A percentile compares a stretch with the other conserved stretches of the same genome.
Conservation (phyloP, 2,797 vertebrate genomes). For the Tenualosa ilisha region DNA sequence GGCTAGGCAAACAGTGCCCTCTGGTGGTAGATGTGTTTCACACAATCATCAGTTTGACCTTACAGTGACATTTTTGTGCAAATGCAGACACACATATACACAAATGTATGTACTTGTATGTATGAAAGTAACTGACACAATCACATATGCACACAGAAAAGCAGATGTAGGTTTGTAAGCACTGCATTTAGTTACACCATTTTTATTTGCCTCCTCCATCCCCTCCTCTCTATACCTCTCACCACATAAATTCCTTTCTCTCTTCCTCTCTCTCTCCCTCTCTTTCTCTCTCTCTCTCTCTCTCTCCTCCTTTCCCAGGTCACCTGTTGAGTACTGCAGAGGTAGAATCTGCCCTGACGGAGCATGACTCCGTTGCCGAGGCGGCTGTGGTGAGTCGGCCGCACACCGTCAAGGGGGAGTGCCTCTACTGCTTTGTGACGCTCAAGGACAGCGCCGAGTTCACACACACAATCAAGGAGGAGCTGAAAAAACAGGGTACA, state of each 20-base stretch:
- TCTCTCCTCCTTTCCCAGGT: constrained; percentile 57
- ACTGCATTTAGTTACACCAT: not conserved
- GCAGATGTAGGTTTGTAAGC: not conserved
- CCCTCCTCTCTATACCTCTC: not conserved
- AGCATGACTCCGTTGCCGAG: constrained; percentile 70
- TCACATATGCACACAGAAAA: not conserved
- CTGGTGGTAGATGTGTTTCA: constrained; percentile 25
- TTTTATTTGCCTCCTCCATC: not conserved
- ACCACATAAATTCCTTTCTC: not conserved
- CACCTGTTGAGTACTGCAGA: constrained; percentile 82
- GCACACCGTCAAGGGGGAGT: constrained; percentile 77
- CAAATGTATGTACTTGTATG: not conserved
- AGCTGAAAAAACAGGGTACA: constrained; percentile 77
- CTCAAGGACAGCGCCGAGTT: constrained; percentile 75
- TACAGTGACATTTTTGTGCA: not conserved
- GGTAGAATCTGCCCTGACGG: constrained; percentile 76
- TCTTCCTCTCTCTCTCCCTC: not conserved
- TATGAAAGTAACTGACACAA: not conserved
- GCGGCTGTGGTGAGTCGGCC: constrained; percentile 75
- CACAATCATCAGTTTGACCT: not conserved
- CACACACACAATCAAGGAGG: constrained; percentile 64
- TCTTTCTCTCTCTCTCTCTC: not conserved
- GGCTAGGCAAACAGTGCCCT: constrained; percentile 8
- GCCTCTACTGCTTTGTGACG: constrained; percentile 80
- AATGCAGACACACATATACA: not conserved